phyloP scores from a whole-genome alignment of 2,113 vertebrate genomes.

The Scatophagus argus region DNA sequence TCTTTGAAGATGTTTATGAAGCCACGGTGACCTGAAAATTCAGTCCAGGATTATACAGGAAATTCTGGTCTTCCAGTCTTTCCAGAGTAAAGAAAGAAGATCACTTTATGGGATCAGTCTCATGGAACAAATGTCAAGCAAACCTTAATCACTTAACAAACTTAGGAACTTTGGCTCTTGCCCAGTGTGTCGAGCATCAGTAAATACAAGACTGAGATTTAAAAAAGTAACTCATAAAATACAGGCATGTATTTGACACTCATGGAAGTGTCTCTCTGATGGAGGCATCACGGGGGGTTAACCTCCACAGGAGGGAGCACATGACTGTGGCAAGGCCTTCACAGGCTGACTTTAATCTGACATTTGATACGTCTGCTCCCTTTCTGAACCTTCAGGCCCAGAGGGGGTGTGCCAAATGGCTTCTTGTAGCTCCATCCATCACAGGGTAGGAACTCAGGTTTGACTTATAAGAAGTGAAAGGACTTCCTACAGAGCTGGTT shows the following conservation, averaged over 20 bases:
- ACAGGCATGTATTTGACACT: background rate
- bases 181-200: background rate
- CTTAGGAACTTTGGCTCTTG: slow-evolving; percentile 16
- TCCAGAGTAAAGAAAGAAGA: slow-evolving; percentile 2
- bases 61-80: background rate
- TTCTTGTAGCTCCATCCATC: background rate
- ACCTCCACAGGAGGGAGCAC: slow-evolving; percentile 3
- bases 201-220: background rate
- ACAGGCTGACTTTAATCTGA: slow-evolving; percentile 1
- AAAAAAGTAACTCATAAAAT: background rate
- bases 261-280: background rate
- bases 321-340: slow-evolving; percentile 9
- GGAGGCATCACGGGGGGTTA: background rate
- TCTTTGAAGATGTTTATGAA: background rate
- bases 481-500: slow-evolving; percentile 31
- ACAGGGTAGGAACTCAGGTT: slow-evolving; percentile 7
- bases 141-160: slow-evolving; percentile 14
- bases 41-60: background rate
- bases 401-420: background rate
- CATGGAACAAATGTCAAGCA: slow-evolving; percentile 1
- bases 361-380: background rate
- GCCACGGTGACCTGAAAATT: background rate
- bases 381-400: slow-evolving; percentile 10
- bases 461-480: slow-evolving; percentile 40
- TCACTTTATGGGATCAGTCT: background rate